These are phyloP conservation scores for Furcifer pardalis DNA, from an alignment of 2,797 vertebrate species.

Conservation along the genomic window DNA sequence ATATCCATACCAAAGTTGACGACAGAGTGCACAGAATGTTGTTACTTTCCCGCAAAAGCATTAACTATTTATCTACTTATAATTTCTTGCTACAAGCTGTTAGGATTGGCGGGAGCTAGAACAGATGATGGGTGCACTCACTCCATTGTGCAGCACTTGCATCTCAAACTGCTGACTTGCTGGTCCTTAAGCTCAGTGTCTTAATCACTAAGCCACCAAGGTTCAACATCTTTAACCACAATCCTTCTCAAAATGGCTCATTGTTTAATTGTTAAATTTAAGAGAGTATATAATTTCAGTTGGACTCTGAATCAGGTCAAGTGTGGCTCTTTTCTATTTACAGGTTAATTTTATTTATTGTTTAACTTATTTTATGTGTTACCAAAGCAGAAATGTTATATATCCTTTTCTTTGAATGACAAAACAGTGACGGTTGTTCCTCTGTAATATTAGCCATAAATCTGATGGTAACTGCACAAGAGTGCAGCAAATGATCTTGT, in stretches of 20 bases:
- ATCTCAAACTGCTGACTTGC: too few species aligned
- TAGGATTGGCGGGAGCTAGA: too few species aligned
- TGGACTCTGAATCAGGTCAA: background rate
- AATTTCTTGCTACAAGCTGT: too few species aligned
- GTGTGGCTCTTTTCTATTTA: background rate
- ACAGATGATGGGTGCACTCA: too few species aligned
- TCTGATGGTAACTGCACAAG: background rate
- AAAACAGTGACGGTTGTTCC: background rate
- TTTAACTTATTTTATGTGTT: background rate
- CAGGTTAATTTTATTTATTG: background rate
- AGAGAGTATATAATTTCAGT: background rate
- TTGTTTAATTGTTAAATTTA: background rate
- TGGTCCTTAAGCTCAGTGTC: too few species aligned
- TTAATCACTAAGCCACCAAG: background rate
- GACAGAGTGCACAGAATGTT: too few species aligned
- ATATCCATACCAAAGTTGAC: too few species aligned
- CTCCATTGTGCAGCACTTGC: too few species aligned
- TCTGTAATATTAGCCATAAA: background rate
- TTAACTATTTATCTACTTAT: too few species aligned
- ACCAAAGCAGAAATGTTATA: background rate
- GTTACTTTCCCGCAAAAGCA: too few species aligned
- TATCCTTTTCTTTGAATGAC: background rate
- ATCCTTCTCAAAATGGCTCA: background rate
- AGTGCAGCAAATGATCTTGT: too few species aligned
- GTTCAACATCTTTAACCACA: background rate